Conservation (phyloP, 2,888 invertebrate species). For the Meandrusa payeni region DNA sequence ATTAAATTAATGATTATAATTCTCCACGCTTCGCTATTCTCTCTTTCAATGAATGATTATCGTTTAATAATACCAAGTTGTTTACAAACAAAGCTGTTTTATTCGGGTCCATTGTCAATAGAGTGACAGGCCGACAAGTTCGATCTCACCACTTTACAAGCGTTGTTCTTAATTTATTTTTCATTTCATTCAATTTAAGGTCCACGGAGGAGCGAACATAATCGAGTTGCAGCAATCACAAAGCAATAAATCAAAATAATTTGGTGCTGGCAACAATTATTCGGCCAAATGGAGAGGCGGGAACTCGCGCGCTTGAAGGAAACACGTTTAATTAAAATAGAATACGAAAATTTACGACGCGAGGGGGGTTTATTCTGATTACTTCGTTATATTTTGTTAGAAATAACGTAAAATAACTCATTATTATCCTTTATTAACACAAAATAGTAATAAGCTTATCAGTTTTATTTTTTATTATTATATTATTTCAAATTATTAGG, state of each 20-base stretch:
- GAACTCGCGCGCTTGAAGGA: constrained; percentile 34
- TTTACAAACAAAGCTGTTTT: no score
- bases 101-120: neutral
- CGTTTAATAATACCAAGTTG: no score
- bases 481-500: no score
- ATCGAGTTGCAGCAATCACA: constrained; percentile 77
- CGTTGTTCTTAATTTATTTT: constrained; percentile 63
- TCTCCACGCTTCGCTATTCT: no score
- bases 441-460: no score
- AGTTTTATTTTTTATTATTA: no score
- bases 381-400: constrained; percentile 2
- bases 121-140: constrained; percentile 25
- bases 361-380: constrained; percentile 25
- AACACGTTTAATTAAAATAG: constrained; percentile 36
- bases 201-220: constrained; percentile 60
- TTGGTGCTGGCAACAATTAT: constrained; percentile 70
- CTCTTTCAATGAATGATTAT: no score
- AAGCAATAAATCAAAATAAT: constrained; percentile 79
- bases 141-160: constrained; percentile 42
- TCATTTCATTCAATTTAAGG: constrained; percentile 73
- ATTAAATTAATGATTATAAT: no score
- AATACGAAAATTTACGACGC: constrained; percentile 34
- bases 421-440: no score
- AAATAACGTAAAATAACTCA: no score
- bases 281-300: constrained; percentile 56